A percentile compares a stretch with the other conserved stretches of the same genome.
Evolutionary conservation across 2,797 vertebrate species (phyloP).

Genomic region (Leucoraja ocellata): DNA sequence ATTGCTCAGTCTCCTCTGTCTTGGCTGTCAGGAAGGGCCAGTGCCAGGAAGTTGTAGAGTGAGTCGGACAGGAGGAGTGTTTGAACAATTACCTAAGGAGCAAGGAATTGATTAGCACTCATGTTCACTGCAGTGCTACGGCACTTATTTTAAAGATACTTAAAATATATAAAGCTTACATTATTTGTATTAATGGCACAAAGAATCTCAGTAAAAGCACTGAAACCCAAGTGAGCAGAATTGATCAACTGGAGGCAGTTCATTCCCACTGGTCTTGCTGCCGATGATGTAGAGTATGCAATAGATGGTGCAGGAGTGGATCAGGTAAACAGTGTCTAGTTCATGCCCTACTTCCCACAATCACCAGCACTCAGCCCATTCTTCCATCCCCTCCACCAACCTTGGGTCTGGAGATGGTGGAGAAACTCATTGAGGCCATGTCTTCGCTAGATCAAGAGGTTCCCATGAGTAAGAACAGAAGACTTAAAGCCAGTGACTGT

Average conservation of each 20-base stretch:
- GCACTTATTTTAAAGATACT: background rate
- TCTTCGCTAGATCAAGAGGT: background rate
- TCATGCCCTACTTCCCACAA: background rate
- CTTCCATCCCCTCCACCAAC: background rate
- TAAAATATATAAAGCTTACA: conserved; percentile 10
- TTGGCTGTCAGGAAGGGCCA: background rate
- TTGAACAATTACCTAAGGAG: background rate
- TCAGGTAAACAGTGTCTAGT: background rate
- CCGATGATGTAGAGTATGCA: background rate
- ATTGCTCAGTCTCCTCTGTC: background rate
- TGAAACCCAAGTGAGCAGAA: background rate
- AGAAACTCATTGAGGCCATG: background rate
- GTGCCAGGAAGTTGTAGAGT: background rate
- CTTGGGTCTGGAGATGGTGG: background rate
- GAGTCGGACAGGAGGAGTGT: background rate
- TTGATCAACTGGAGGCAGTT: background rate
- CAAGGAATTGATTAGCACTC: background rate
- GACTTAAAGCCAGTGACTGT: background rate
- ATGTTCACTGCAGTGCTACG: background rate
- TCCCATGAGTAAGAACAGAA: background rate
- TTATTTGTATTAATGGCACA: conserved; percentile 11
- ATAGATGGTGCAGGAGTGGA: background rate
- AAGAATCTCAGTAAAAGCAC: background rate
- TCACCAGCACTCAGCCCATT: background rate
- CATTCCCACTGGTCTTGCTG: background rate